A percentile compares a stretch with the other conserved stretches of the same genome.
phyloP scores from a whole-genome alignment of 2,113 vertebrate genomes.

The Cardinalis cardinalis region DNA sequence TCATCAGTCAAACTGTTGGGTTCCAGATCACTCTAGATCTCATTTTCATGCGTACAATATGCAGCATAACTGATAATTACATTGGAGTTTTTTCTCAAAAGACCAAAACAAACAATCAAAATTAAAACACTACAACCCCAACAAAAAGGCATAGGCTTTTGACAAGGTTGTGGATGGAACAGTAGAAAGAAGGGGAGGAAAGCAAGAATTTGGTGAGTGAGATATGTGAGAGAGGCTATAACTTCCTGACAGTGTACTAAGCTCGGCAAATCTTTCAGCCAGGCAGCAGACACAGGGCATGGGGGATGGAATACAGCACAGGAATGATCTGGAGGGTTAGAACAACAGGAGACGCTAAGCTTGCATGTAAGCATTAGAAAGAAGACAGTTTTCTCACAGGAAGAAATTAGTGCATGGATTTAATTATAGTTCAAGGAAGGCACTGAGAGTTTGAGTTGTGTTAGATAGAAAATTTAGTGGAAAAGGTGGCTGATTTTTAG shows the following conservation, averaged over 20 bases:
- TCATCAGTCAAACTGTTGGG: neutral
- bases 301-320: neutral
- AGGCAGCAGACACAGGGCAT: neutral
- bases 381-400: neutral
- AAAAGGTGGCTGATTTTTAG: neutral
- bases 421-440: neutral
- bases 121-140: neutral
- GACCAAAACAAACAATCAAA: neutral
- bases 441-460: neutral
- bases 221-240: neutral
- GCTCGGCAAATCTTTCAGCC: neutral
- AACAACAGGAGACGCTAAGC: neutral
- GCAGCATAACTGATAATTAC: neutral
- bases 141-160: neutral
- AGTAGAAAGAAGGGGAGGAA: neutral
- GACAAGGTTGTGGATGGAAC: neutral
- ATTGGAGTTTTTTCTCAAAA: neutral
- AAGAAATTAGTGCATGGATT: neutral
- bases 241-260: neutral
- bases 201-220: neutral
- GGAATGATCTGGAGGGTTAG: neutral
- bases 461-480: neutral
- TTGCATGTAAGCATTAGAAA: neutral
- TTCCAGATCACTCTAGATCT: neutral
- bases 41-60: accelerated